Conservation (phyloP, 2,888 invertebrate species). For the Drosophila phalerata region DNA sequence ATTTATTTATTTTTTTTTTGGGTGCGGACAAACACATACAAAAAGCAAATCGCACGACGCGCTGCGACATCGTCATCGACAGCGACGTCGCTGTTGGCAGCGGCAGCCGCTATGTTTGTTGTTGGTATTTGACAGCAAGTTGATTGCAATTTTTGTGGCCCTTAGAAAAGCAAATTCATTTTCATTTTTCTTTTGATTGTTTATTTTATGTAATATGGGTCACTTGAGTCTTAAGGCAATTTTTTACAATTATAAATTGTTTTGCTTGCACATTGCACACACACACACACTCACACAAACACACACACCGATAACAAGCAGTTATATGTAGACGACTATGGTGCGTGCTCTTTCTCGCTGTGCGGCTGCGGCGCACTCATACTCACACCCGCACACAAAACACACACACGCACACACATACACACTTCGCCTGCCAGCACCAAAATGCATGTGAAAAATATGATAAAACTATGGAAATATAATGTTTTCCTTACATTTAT, state of each 20-base stretch:
- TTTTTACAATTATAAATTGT: constrained; percentile 59
- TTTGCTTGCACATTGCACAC: constrained; percentile 65
- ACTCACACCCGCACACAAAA: constrained; percentile 50
- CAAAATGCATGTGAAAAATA: constrained; percentile 58
- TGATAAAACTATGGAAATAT: constrained; percentile 58
- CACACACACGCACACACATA: not conserved
- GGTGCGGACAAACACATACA: constrained; percentile 67
- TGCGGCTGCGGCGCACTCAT: constrained; percentile 55
- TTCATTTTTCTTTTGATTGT: constrained; percentile 11
- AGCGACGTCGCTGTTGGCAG: constrained; percentile 31
- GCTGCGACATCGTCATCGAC: constrained; percentile 49
- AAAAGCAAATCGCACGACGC: constrained; percentile 56
- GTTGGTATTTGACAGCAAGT: constrained; percentile 28
- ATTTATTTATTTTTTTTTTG: constrained; percentile 55
- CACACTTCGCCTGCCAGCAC: constrained; percentile 36
- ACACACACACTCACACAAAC: constrained; percentile 35
- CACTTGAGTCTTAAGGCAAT: constrained; percentile 34
- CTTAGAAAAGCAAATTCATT: constrained; percentile 14
- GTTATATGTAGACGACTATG: constrained; percentile 53
- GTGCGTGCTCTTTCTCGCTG: constrained; percentile 62
- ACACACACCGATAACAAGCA: constrained; percentile 44
- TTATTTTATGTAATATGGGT: constrained; percentile 32
- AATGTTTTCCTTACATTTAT: constrained; percentile 43
- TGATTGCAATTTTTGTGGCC: constrained; percentile 31
- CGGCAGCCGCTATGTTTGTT: constrained; percentile 45